Base-by-base conservation (phyloP, 2,888 invertebrate genomes). In the Amaurobius ferox region DNA sequence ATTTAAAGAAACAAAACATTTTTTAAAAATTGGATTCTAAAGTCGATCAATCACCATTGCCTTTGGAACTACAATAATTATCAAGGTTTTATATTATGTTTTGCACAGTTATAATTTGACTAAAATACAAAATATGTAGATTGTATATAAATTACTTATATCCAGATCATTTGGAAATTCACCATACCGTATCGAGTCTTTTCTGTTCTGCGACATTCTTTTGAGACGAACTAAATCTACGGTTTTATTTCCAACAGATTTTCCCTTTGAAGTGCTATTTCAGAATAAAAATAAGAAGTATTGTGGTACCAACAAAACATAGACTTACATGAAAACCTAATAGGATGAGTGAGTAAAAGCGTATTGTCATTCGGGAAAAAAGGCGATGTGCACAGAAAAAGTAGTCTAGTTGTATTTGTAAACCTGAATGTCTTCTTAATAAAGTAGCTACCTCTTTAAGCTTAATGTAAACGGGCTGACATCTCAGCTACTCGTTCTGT, bases 361-460 rank as follows among this genome's bases (percentile, higher is more conserved):
- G 48, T 19, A 48, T 48, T 48, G 48, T 48, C 48, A 48, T 19
- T 16, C 11, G 16, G 16, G n/a, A 48, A 48, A 48, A 48, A 48
- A 48, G 23, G 0, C 23, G 48, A 48, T 48, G 23, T 6, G 13
- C n/a, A 48, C n/a, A 16, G n/a, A 3, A 48, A 48, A 19, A 48
- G 5, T 3, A 48, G n/a, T 48, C 48, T 48, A 48, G 48, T 48
- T 48, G n/a, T 48, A 16, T 48, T 48, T n/a, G 48, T 48, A 48
- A 48, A 48, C 48, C 48, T 48, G 48, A 48, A 48, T 48, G 48
- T 19, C n/a, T 48, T 28, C 66, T 7, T 66, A 66, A 66, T 66
- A 66, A 66, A 66, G 66, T 66, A 66, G 66, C 66, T 30, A 66
- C n/a, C 66, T 28, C 30, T 30, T 62, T 66, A 66, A 66, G 66